Base-by-base conservation (phyloP, 2,113 vertebrate species). In the Dasypus novemcinctus region DNA sequence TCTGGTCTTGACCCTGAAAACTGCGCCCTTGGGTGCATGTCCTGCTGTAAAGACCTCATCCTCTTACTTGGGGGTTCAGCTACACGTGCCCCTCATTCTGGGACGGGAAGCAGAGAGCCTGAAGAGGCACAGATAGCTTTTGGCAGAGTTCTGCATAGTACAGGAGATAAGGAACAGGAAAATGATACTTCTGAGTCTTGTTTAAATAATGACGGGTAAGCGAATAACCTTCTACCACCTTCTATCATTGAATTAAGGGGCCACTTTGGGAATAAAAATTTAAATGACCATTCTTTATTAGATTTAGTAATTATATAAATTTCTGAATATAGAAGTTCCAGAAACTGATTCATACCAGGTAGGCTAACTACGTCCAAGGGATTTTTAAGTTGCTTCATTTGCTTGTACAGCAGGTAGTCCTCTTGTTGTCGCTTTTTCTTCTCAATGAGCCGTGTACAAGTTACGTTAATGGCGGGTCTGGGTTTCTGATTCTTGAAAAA, bases 341-440 rank as follows among this genome's bases (percentile, higher is more conserved):
- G 21, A 74, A 38, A 25, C 7, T 31, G 29, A 29, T 52, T 64
- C 57, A 0, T 98, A 98, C 98, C 98, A 96, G 98, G 98, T 66
- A 98, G 98, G 57, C 94, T 81, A 76, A 13, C 80, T 3, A 23
- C 94, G 2, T 9, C 91, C 90, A 98, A 46, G 1, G 97, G 97
- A 38, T 25, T 94, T 54, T 33, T 96, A 57, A 96, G 95, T 7
- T 95, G 97, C 95, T 92, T 98, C 9, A 99, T 61, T 25, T 95
- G 95, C 78, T 89, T 86, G 87, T 98, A 98, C 31, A 99, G 38
- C 49, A 23, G 94, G 5, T 88, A 89, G 85, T 98, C 98, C 25
- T 98, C 95, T 3, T 97, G 78, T 6, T 91, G 90, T 17, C 76
- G 94, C 80, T 96, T 69, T 36, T 63, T 75, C 74, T 95, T 41